These are phyloP conservation scores for Pseudoips prasinana DNA, from an alignment of 2,888 invertebrate genomes.

Conservation along the genomic window DNA sequence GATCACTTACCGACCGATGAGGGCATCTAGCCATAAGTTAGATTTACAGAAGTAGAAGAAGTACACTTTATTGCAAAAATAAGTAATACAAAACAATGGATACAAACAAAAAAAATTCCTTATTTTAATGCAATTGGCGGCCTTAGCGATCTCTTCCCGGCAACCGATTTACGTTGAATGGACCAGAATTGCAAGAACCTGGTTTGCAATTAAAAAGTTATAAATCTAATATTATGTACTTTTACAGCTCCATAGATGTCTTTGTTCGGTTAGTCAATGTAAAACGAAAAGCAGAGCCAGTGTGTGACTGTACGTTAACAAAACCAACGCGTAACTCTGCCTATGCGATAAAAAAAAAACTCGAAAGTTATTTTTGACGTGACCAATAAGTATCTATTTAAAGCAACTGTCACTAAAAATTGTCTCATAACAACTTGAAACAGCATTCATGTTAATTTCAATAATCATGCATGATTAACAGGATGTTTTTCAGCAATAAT, in stretches of 20 bases:
- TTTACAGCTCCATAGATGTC: conserved; percentile 29
- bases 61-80: too few species aligned
- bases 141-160: too few species aligned
- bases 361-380: conserved; percentile 5
- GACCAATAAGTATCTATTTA: conserved; percentile 8
- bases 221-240: too few species aligned
- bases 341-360: conserved; percentile 26
- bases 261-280: conserved; percentile 34
- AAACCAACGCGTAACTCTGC: conserved; percentile 38
- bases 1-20: too few species aligned
- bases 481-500: not conserved
- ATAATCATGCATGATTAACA: not conserved
- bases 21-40: too few species aligned
- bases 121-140: too few species aligned
- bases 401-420: not conserved
- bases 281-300: conserved; percentile 59
- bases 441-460: not conserved
- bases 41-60: too few species aligned
- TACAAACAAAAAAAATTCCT: too few species aligned
- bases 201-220: too few species aligned
- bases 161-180: too few species aligned
- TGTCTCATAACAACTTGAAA: not conserved
- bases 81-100: too few species aligned
- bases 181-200: too few species aligned
- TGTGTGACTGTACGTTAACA: conserved; percentile 56